Conservation (phyloP, 1,140 invertebrate species). For the Neoseiulus cucumeris region DNA sequence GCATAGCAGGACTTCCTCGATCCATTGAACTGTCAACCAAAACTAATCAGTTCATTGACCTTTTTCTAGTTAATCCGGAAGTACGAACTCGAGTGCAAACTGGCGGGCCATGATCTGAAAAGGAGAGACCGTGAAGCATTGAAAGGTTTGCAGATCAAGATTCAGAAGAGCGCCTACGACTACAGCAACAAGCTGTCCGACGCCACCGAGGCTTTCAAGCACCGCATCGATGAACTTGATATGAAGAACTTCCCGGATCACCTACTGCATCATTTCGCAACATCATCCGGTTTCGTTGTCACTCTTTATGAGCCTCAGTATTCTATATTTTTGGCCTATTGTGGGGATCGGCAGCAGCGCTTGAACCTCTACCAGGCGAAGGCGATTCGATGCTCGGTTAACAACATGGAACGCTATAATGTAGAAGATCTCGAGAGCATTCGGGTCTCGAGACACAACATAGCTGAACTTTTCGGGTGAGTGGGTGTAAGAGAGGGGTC, state of each 20-base stretch:
- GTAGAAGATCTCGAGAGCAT: conserved; percentile 55
- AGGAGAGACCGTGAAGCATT: conserved; percentile 25
- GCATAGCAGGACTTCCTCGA: too few species aligned
- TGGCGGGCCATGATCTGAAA: conserved; percentile 47
- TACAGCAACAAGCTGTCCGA: conserved; percentile 14
- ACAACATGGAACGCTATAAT: conserved; percentile 42
- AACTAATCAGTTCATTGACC: too few species aligned
- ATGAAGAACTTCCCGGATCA: conserved; percentile 20
- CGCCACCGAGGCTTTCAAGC: conserved; percentile 12
- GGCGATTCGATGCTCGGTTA: conserved; percentile 43
- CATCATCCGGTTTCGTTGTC: conserved; percentile 29
- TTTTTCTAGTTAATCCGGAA: conserved; percentile 39
- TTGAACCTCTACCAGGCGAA: conserved; percentile 63
- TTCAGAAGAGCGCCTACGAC: conserved; percentile 17
- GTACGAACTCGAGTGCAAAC: conserved; percentile 52
- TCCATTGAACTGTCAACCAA: too few species aligned
- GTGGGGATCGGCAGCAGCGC: conserved; percentile 47
- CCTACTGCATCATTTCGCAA: conserved; percentile 12
- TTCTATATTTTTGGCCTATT: conserved; percentile 52
- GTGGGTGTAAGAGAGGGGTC: background rate
- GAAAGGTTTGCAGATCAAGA: conserved; percentile 19
- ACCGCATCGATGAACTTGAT: conserved; percentile 9
- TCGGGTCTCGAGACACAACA: conserved; percentile 33
- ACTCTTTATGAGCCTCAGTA: conserved; percentile 48
- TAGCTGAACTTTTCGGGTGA: background rate